phyloP scores from a whole-genome alignment of 2,113 vertebrate genomes.

The Microcebus tavaratra region DNA sequence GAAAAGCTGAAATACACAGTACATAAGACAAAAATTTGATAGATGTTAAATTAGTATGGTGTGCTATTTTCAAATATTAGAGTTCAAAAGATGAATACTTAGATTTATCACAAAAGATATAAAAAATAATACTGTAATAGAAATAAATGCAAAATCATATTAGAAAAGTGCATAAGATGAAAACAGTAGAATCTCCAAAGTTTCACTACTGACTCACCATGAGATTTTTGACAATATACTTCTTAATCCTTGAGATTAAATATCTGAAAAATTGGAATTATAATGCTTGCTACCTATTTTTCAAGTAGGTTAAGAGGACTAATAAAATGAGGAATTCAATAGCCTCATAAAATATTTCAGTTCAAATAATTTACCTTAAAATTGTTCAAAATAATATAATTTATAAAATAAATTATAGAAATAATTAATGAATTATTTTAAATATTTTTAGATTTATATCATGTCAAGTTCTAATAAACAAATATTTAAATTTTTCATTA shows the following conservation, averaged over 20 bases:
- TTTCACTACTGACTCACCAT: constrained; percentile 30
- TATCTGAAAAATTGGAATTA: constrained; percentile 64
- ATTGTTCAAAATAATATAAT: background rate
- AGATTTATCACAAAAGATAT: background rate
- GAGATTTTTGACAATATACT: constrained; percentile 59
- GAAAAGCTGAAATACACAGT: background rate
- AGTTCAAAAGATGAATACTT: constrained; percentile 36
- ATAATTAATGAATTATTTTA: background rate
- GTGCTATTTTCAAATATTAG: constrained; percentile 43
- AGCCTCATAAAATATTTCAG: background rate
- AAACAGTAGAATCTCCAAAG: constrained; percentile 15
- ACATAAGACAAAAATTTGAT: constrained; percentile 22
- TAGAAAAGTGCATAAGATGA: constrained; percentile 27
- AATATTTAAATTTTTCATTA: background rate
- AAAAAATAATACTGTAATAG: constrained; percentile 11
- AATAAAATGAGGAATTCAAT: constrained; percentile 19
- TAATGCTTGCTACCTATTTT: constrained; percentile 54
- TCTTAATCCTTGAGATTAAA: constrained; percentile 67
- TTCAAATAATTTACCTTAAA: constrained; percentile 12
- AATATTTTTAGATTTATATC: background rate
- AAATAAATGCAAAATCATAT: constrained; percentile 47
- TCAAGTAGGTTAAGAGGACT: background rate
- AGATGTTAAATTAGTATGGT: constrained; percentile 38
- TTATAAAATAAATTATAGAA: background rate
- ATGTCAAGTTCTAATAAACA: background rate